Conservation (phyloP, 2,797 vertebrate genomes). For the Rousettus madagascariensis region DNA sequence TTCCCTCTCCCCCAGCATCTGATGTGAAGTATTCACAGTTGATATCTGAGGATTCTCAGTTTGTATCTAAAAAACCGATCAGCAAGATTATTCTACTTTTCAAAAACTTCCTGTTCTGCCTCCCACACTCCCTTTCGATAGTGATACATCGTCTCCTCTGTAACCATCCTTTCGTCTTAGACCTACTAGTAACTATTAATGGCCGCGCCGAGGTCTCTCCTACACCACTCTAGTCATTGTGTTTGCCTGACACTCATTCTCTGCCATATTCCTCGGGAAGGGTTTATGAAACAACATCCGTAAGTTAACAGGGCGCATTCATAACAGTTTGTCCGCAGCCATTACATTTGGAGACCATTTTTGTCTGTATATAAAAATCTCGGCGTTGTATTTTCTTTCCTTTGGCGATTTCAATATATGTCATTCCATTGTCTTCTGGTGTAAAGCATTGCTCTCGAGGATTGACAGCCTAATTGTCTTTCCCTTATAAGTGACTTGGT, state of each 20-base stretch:
- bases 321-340: not conserved
- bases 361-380: not conserved
- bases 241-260: not conserved
- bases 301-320: not conserved
- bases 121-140: not conserved
- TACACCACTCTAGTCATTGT: not conserved
- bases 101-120: not conserved
- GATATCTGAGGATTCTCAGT: not conserved
- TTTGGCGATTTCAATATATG: not conserved
- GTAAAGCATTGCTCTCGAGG: not conserved
- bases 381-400: not conserved
- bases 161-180: not conserved
- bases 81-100: not conserved
- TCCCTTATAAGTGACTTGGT: not conserved
- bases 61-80: not conserved
- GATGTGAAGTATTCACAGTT: not conserved
- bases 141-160: rapidly evolving
- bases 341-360: not conserved
- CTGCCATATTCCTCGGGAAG: not conserved
- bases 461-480: not conserved
- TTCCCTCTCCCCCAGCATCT: not conserved
- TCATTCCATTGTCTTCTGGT: not conserved
- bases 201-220: not conserved
- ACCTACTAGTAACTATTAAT: not conserved
- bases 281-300: not conserved